Evolutionary conservation across 1,140 invertebrate genomes (phyloP).

Genomic region (Andricus grossulariae): DNA sequence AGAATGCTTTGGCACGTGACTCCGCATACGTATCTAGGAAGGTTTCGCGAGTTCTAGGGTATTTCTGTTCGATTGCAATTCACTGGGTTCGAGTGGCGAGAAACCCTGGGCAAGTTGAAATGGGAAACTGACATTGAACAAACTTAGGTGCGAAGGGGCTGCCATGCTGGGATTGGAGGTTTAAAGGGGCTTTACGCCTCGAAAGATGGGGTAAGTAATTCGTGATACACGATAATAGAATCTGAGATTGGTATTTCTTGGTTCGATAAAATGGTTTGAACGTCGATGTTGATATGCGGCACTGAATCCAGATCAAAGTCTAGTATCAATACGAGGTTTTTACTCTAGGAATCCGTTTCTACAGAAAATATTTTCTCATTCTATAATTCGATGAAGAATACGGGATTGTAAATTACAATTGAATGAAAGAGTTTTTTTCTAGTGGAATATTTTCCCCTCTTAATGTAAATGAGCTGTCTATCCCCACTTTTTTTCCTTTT

Average conservation of each 20-base stretch:
- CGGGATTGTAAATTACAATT: background rate
- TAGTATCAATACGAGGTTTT: constrained; percentile 32
- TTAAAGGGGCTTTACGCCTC: constrained; percentile 51
- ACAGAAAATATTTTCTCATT: too few relatives aligned
- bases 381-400: too few relatives aligned
- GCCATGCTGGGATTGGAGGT: constrained; percentile 35
- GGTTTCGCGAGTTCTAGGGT: constrained; percentile 9
- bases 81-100: constrained; percentile 35
- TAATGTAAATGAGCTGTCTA: constrained; percentile 2
- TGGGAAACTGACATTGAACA: constrained; percentile 51
- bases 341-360: too few relatives aligned
- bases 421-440: background rate
- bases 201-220: constrained; percentile 52
- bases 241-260: constrained; percentile 55
- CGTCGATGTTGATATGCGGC: constrained; percentile 48
- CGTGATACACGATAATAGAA: constrained; percentile 55
- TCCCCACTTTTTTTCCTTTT: background rate
- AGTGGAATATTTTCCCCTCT: background rate
- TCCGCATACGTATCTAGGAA: background rate
- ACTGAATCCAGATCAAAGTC: constrained; percentile 41
- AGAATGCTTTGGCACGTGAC: constrained; percentile 4
- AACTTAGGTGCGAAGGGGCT: constrained; percentile 27
- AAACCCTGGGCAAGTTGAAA: constrained; percentile 46
- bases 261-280: constrained; percentile 42
- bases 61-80: constrained; percentile 45